Evolutionary conservation across 2,888 invertebrate genomes (phyloP).

Genomic region (Caenorhabditis virilis): DNA sequence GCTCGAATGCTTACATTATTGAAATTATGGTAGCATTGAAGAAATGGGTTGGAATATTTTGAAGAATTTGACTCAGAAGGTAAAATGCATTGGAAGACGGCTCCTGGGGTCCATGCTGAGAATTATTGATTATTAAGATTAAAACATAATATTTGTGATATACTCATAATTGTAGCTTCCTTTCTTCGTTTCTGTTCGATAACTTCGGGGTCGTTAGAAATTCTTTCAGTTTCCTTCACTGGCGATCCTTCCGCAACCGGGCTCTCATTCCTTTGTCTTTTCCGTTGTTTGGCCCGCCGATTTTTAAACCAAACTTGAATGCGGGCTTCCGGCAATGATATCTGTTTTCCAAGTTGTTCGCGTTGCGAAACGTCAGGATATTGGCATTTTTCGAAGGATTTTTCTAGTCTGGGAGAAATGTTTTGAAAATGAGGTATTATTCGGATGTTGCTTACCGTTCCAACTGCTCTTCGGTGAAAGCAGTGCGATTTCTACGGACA

Average conservation of each 20-base stretch:
- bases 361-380: slow-evolving; percentile 49
- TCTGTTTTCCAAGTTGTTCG: slow-evolving; percentile 43
- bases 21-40: slow-evolving; percentile 15
- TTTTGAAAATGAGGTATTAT: not conserved
- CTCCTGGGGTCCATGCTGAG: slow-evolving; percentile 37
- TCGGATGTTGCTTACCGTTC: slow-evolving; percentile 22
- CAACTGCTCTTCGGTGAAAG: slow-evolving; percentile 50
- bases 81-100: slow-evolving; percentile 10
- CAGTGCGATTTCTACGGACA: slow-evolving; percentile 47
- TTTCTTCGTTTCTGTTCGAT: slow-evolving; percentile 5
- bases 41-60: slow-evolving; percentile 6
- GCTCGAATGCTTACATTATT: slow-evolving; percentile 11
- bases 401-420: slow-evolving; percentile 11
- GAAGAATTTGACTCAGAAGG: not conserved
- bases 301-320: slow-evolving; percentile 60
- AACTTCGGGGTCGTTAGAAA: not conserved
- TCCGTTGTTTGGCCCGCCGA: slow-evolving; percentile 49
- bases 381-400: slow-evolving; percentile 34
- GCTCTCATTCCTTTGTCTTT: slow-evolving; percentile 47
- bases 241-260: not conserved
- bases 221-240: slow-evolving; percentile 4
- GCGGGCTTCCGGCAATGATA: slow-evolving; percentile 45
- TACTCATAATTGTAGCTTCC: slow-evolving; percentile 30
- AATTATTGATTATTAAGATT: not conserved
- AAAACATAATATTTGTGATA: not conserved